Conservation (phyloP, 2,888 invertebrate genomes). For the Heteromyza rotundicornis region DNA sequence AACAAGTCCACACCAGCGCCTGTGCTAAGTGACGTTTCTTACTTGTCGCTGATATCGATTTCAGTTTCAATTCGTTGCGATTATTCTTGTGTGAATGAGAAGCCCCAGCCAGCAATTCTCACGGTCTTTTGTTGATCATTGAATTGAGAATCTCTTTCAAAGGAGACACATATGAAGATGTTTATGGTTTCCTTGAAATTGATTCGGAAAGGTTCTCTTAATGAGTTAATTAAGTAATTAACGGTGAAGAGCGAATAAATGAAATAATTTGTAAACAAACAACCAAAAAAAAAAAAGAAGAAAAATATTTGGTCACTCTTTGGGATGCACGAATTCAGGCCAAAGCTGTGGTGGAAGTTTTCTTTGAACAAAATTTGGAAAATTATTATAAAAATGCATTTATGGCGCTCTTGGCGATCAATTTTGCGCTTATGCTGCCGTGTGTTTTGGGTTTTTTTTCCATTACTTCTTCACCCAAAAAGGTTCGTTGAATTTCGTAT, state of each 20-base stretch:
- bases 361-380: too few species aligned
- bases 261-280: too few species aligned
- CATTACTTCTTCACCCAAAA: not conserved
- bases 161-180: not conserved
- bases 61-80: not conserved
- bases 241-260: conserved; percentile 24
- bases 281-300: conserved; percentile 11
- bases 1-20: not conserved
- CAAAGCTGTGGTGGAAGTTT: too few species aligned
- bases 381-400: too few species aligned
- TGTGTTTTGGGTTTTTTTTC: conserved; percentile 1
- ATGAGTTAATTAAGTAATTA: conserved; percentile 56
- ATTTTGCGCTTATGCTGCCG: too few species aligned
- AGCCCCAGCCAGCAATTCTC: not conserved
- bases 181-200: conserved; percentile 25
- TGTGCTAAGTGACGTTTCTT: not conserved
- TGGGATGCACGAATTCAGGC: too few species aligned
- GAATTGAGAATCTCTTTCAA: not conserved
- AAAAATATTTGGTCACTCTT: not conserved
- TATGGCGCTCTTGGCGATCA: too few species aligned
- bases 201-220: conserved; percentile 27
- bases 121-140: not conserved
- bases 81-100: not conserved
- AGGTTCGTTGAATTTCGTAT: not conserved
- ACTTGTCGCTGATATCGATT: not conserved